Evolutionary conservation across 2,797 vertebrate species (phyloP).

Genomic region (Sciurus vulgaris): DNA sequence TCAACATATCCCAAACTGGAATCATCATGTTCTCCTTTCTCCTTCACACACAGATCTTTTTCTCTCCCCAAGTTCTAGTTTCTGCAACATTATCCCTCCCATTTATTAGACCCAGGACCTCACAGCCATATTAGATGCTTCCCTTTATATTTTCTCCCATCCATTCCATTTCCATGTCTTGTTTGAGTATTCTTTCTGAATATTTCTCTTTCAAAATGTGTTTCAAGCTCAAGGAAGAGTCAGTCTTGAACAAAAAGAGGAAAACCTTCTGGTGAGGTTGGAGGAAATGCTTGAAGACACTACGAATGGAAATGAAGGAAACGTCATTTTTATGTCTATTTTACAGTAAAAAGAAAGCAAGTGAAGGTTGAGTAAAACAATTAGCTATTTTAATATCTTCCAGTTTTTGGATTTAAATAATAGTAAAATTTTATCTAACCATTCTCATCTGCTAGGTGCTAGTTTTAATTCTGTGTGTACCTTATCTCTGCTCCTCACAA

Average conservation of each 20-base stretch:
- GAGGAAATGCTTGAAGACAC: slow-evolving; percentile 2
- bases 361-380: not conserved
- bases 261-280: not conserved
- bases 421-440: not conserved
- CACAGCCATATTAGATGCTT: not conserved
- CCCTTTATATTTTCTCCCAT: not conserved
- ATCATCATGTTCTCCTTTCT: not conserved
- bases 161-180: not conserved
- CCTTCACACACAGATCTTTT: not conserved
- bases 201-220: not conserved
- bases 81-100: not conserved
- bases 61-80: not conserved
- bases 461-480: not conserved
- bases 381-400: not conserved
- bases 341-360: not conserved
- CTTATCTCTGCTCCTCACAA: not conserved
- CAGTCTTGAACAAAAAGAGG: not conserved
- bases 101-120: not conserved
- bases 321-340: not conserved
- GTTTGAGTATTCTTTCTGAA: not conserved
- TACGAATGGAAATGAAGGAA: not conserved
- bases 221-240: not conserved
- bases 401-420: not conserved
- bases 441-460: not conserved
- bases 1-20: not conserved